Evolutionary conservation across 2,113 vertebrate species (phyloP), one percentile per base, ranked within the genome.

Genomic region (Sorex fumeus): DNA sequence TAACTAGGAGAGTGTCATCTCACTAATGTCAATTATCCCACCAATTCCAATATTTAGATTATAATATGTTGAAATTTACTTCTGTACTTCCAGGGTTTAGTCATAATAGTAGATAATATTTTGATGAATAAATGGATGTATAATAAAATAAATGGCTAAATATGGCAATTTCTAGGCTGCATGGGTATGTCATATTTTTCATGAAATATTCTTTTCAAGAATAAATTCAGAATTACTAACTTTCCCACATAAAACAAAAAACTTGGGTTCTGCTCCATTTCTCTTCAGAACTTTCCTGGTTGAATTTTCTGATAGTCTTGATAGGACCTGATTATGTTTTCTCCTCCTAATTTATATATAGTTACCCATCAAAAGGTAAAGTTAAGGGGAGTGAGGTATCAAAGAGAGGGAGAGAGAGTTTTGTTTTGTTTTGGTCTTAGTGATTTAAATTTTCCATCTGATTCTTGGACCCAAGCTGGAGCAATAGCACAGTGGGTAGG

Each of bases 131-230:
- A 84, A 50, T 79, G 12, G n/a, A 30, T 75, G 27, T 40, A 43
- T 45, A 18, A 40, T 57, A 57, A 57, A 50, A 50, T 50, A 57
- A 16, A 57, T 57, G 15, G 21, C 40, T 64, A 27, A 53, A 10
- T 28, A 4, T 2, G 2, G 8, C 27, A 57, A 12, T 18, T 81
- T 47, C 57, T 76, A 30, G 57, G 0, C 19, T 67, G 1, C 40
- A 27, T 57, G 34, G 16, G 19, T 72, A 77, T 6, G 13, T 91
- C 5, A 81, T 40, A 16, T 4, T 4, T 69, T 13, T 77, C 6
- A 57, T 87, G 23, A 47, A 74, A 67, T 12, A 69, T 62, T 62
- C 4, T 79, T 74, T 90, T n/a, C 62, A 84, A 71, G 79, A 85
- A 10, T 40, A 32, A 23, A n/a, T 77, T 91, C 84, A 84, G 28